Conservation (phyloP, 1,140 invertebrate species). For the Anoplophora glabripennis region DNA sequence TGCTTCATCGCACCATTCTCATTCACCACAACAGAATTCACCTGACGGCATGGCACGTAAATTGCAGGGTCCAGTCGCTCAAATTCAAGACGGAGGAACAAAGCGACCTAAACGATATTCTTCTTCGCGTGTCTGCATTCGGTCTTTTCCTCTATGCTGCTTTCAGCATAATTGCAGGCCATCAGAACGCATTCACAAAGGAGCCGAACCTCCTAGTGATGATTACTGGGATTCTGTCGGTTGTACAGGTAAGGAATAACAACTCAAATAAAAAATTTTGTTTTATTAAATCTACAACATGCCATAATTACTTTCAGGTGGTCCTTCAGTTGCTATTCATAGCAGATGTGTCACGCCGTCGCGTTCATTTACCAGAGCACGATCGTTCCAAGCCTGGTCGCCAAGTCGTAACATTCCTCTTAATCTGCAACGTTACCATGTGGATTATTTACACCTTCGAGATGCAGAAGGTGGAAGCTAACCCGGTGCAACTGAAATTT, state of each 20-base stretch:
- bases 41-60: slow-evolving; percentile 30
- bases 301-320: slow-evolving; percentile 57
- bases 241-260: slow-evolving; percentile 66
- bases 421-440: slow-evolving; percentile 93
- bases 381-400: slow-evolving; percentile 91
- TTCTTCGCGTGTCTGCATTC: slow-evolving; percentile 86
- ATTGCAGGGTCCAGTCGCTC: slow-evolving; percentile 74
- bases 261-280: no score
- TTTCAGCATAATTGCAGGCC: slow-evolving; percentile 89
- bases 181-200: slow-evolving; percentile 75
- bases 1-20: slow-evolving; percentile 11
- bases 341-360: slow-evolving; percentile 85
- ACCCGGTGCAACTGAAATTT: slow-evolving; percentile 88
- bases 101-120: slow-evolving; percentile 84
- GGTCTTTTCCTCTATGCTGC: slow-evolving; percentile 89
- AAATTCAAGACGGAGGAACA: slow-evolving; percentile 87
- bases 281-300: slow-evolving; percentile 5
- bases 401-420: slow-evolving; percentile 91
- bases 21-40: slow-evolving; percentile 29
- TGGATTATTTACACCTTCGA: slow-evolving; percentile 96
- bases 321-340: slow-evolving; percentile 92
- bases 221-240: slow-evolving; percentile 81
- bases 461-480: slow-evolving; percentile 87
- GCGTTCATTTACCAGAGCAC: slow-evolving; percentile 86
- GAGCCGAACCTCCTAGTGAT: slow-evolving; percentile 87